phyloP scores from a whole-genome alignment of 2,113 vertebrate genomes.

The Bagarius yarrelli region DNA sequence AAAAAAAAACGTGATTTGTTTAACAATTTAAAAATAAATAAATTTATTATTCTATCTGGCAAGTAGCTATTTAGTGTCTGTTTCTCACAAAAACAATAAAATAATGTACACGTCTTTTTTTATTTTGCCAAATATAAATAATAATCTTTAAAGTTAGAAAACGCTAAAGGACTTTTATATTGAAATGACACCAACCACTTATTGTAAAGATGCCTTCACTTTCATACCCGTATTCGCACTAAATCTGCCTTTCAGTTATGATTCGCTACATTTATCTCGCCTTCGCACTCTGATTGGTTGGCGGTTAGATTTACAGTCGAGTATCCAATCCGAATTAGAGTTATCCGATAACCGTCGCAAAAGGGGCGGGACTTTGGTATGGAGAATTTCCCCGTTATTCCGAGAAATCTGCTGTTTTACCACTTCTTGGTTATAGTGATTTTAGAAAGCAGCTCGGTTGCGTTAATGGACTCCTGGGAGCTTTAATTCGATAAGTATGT shows the following conservation, averaged over 20 bases:
- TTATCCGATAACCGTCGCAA: background rate
- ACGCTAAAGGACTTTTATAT: background rate
- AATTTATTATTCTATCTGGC: too few species aligned
- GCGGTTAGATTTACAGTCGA: background rate
- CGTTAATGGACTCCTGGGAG: background rate
- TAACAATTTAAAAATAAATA: too few species aligned
- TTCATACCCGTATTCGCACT: background rate
- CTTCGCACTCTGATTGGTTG: background rate
- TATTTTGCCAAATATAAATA: too few species aligned
- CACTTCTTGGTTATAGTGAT: background rate
- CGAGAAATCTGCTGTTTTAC: background rate
- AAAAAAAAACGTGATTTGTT: too few species aligned
- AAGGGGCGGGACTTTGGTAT: background rate
- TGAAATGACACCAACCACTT: background rate
- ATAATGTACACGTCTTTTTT: too few species aligned
- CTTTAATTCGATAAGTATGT: background rate
- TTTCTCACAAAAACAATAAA: too few species aligned
- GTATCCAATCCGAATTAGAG: background rate
- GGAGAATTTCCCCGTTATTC: background rate
- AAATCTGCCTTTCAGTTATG: background rate
- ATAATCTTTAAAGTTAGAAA: background rate
- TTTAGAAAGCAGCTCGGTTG: too few species aligned
- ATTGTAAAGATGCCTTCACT: background rate
- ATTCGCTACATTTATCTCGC: background rate
- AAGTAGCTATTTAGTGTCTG: too few species aligned